A percentile compares a stretch with the other conserved stretches of the same genome.
Evolutionary conservation across 1,140 invertebrate species (phyloP).

Genomic region (Mya arenaria): DNA sequence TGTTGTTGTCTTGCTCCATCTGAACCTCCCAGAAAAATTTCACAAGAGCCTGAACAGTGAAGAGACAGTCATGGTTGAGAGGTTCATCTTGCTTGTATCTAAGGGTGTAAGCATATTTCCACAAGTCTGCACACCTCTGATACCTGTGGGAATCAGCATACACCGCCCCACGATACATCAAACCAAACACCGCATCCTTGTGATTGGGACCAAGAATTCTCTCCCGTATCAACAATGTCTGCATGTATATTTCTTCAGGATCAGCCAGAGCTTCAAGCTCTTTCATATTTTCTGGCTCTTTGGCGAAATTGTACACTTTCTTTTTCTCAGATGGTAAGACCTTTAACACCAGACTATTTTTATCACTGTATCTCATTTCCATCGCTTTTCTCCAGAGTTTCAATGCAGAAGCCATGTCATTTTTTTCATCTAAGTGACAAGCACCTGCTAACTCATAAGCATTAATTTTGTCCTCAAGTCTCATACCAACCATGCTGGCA

Average conservation of each 20-base stretch:
- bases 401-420: conserved; percentile 94
- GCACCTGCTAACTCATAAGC: conserved; percentile 95
- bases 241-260: conserved; percentile 97
- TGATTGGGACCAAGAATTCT: conserved; percentile 95
- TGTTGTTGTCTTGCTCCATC: conserved; percentile 68
- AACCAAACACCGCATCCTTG: conserved; percentile 97
- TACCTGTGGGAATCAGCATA: conserved; percentile 96
- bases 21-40: conserved; percentile 94
- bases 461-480: conserved; percentile 90
- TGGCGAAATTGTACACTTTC: conserved; percentile 90
- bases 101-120: conserved; percentile 94
- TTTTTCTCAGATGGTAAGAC: conserved; percentile 47
- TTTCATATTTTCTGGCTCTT: conserved; percentile 89
- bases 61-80: conserved; percentile 94
- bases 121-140: conserved; percentile 93
- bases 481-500: conserved; percentile 85
- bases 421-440: conserved; percentile 96
- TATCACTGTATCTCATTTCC: conserved; percentile 86
- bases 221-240: conserved; percentile 95
- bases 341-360: conserved; percentile 85
- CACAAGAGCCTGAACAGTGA: conserved; percentile 94
- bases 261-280: conserved; percentile 94
- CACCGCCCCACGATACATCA: conserved; percentile 94
- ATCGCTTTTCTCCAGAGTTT: conserved; percentile 94
- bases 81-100: conserved; percentile 88